Evolutionary conservation across 2,113 vertebrate species (phyloP).

Genomic region (Pholis gunnellus): DNA sequence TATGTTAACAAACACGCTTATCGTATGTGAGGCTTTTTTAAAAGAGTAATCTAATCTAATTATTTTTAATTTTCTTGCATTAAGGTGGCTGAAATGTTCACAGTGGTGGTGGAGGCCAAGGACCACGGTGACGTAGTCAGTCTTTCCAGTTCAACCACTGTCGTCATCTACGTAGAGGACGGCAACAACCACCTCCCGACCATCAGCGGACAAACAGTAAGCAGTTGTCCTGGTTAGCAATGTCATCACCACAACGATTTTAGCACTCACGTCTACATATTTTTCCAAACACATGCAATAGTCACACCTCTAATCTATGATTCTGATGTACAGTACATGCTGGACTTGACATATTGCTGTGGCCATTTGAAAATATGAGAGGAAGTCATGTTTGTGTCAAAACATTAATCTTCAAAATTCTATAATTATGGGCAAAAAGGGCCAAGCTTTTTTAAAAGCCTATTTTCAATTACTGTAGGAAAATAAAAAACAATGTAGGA

Average conservation of each 20-base stretch:
- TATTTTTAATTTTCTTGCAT: not conserved
- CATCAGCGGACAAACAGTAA: slow-evolving; percentile 65
- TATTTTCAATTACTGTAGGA: not conserved
- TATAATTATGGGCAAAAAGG: not conserved
- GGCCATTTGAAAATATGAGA: not conserved
- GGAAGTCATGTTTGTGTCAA: not conserved
- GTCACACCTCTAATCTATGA: not conserved
- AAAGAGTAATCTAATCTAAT: not conserved
- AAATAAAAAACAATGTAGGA: not conserved
- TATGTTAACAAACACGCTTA: not conserved
- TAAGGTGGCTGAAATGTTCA: slow-evolving; percentile 57
- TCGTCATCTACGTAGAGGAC: slow-evolving; percentile 62
- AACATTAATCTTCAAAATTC: not conserved
- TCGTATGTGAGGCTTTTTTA: too few relatives aligned
- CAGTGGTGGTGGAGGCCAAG: slow-evolving; percentile 63
- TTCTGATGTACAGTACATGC: not conserved
- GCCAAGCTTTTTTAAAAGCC: not conserved
- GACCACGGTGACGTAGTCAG: slow-evolving; percentile 66
- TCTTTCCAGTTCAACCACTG: slow-evolving; percentile 71
- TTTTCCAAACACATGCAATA: not conserved
- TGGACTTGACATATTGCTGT: not conserved
- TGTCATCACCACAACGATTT: not conserved
- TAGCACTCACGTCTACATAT: not conserved
- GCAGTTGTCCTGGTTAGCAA: not conserved
- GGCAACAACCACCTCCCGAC: slow-evolving; percentile 68